These are phyloP conservation scores for Lepidocyrtoides sp. DNA, from an alignment of 2,888 invertebrate species.

Conservation along the genomic window DNA sequence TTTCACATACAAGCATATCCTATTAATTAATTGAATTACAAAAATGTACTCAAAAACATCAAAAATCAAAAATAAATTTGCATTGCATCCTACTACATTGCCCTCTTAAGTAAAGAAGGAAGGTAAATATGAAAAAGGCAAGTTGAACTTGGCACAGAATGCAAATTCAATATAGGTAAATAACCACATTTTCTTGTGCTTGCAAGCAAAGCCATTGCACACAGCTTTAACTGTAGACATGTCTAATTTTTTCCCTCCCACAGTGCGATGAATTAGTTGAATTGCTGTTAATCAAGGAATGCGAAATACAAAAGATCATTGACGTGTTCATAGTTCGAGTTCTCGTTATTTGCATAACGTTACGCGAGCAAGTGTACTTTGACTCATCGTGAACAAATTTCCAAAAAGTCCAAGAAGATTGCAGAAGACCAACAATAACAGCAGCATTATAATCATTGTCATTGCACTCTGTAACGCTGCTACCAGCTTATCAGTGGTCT, in stretches of 20 bases:
- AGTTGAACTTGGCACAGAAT: constrained; percentile 71
- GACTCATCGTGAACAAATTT: background rate
- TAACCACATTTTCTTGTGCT: too few relatives aligned
- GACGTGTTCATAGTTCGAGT: too few relatives aligned
- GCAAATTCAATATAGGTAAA: constrained; percentile 10
- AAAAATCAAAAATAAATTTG: too few relatives aligned
- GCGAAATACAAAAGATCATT: background rate
- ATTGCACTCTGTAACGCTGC: too few relatives aligned
- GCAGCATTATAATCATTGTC: too few relatives aligned
- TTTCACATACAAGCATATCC: too few relatives aligned
- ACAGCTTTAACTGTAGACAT: background rate
- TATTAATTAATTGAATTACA: too few relatives aligned
- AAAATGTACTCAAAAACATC: too few relatives aligned
- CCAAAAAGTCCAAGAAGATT: background rate
- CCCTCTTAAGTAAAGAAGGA: constrained; percentile 30
- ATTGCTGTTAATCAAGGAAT: constrained; percentile 23
- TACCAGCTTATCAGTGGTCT: too few relatives aligned
- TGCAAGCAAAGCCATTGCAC: background rate
- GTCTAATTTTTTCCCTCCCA: constrained; percentile 14
- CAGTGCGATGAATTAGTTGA: background rate
- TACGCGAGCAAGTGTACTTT: background rate
- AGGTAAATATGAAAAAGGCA: constrained; percentile 38
- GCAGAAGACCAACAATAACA: background rate
- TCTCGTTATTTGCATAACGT: background rate
- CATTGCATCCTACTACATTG: too few relatives aligned